Percentiles rank a stretch among this genome's conserved stretches.
These are phyloP conservation scores for Drosophila bocki DNA, from an alignment of 1,140 invertebrate species.

Conservation along the genomic window DNA sequence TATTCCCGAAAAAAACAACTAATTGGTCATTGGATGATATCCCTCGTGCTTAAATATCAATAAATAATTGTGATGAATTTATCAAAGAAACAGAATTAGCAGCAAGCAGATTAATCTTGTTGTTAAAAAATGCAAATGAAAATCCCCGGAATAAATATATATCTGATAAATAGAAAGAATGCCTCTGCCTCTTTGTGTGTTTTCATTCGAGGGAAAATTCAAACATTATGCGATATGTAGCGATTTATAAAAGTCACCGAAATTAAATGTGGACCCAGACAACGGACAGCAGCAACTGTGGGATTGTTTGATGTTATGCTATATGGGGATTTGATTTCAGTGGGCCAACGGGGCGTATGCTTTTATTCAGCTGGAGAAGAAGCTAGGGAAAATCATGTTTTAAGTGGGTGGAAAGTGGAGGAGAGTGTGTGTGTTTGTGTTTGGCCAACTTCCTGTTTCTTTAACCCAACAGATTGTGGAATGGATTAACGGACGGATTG, in stretches of 20 bases:
- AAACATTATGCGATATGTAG: constrained; percentile 79
- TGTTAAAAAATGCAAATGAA: constrained; percentile 7
- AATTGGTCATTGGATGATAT: background rate
- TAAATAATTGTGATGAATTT: constrained; percentile 9
- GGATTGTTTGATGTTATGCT: constrained; percentile 78
- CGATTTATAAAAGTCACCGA: constrained; percentile 83
- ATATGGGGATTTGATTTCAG: constrained; percentile 81
- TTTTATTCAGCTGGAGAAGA: constrained; percentile 36
- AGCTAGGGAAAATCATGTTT: background rate
- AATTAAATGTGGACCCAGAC: constrained; percentile 63
- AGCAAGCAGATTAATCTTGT: constrained; percentile 18
- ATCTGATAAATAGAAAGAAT: constrained; percentile 62
- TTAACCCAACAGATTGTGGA: constrained; percentile 27
- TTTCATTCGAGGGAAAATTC: constrained; percentile 26
- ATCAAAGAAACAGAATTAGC: constrained; percentile 21
- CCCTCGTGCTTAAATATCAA: constrained; percentile 5
- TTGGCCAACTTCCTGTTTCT: constrained; percentile 59
- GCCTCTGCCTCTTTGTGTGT: constrained; percentile 7
- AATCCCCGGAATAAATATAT: constrained; percentile 12
- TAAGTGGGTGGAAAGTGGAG: constrained; percentile 9
- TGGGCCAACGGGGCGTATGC: constrained; percentile 24
- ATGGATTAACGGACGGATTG: constrained; percentile 32
- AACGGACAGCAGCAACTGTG: constrained; percentile 80
- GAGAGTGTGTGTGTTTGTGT: background rate
- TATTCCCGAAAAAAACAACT: constrained; percentile 25